Conservation (phyloP, 2,888 invertebrate genomes). For the Harpalus rubripes region DNA sequence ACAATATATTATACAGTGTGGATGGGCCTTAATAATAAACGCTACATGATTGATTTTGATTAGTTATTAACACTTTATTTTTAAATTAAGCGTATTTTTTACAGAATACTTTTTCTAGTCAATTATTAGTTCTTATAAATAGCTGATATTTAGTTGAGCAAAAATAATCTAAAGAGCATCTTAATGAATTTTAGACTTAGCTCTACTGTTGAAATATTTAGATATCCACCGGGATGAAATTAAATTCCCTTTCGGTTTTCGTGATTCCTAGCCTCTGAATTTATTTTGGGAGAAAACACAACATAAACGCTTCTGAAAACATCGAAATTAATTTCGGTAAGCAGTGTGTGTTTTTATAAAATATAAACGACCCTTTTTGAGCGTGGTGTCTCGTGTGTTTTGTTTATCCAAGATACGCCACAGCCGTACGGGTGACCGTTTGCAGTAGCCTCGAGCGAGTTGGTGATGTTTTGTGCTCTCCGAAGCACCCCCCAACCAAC, state of each 20-base stretch:
- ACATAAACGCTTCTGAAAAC: conserved; percentile 48
- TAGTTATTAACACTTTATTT: too few species aligned
- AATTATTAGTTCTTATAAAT: too few species aligned
- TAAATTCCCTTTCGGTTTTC: not conserved
- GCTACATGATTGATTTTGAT: too few species aligned
- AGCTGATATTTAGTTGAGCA: too few species aligned
- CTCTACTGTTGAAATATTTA: not conserved
- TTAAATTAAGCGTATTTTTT: too few species aligned
- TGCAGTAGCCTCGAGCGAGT: conserved; percentile 7
- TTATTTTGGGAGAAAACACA: conserved; percentile 43
- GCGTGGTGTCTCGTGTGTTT: conserved; percentile 43
- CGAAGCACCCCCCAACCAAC: not conserved
- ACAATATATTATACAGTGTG: too few species aligned
- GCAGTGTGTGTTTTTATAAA: conserved; percentile 52
- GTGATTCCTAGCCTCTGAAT: conserved; percentile 32
- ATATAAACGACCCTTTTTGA: conserved; percentile 54
- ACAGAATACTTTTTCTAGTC: too few species aligned
- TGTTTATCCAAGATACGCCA: conserved; percentile 50
- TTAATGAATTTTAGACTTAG: too few species aligned
- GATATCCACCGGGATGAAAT: not conserved
- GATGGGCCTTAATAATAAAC: too few species aligned
- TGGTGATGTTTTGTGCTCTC: conserved; percentile 25
- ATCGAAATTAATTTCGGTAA: conserved; percentile 49
- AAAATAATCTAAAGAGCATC: too few species aligned
- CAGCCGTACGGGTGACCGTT: conserved; percentile 43